phyloP scores from a whole-genome alignment of 2,797 vertebrate species.

The Gallinago stenura region DNA sequence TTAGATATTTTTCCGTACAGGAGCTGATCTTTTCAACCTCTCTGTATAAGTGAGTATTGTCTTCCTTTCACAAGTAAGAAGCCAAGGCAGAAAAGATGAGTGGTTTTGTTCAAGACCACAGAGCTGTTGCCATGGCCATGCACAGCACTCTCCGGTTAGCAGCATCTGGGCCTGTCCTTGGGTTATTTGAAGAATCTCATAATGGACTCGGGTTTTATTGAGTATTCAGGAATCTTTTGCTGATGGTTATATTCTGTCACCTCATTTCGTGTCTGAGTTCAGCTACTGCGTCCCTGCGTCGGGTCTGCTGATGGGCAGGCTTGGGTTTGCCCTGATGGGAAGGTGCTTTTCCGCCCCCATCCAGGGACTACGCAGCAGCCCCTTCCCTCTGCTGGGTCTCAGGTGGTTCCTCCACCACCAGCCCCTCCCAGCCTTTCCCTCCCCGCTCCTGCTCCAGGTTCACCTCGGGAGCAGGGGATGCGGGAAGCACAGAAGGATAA shows the following conservation, averaged over 20 bases:
- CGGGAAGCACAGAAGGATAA: conserved; percentile 42
- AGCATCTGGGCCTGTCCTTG: not conserved
- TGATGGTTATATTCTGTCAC: not conserved
- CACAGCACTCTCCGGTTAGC: not conserved
- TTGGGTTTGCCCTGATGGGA: not conserved
- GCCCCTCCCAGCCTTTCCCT: not conserved
- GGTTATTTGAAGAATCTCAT: not conserved
- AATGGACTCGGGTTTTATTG: not conserved
- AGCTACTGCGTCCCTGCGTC: not conserved
- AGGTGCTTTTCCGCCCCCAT: not conserved
- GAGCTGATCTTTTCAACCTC: not conserved
- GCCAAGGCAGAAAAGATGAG: not conserved
- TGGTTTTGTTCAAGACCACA: not conserved
- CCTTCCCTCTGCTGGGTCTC: not conserved
- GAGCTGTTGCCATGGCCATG: not conserved
- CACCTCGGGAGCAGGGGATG: not conserved
- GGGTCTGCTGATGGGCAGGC: not conserved
- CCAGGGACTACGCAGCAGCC: not conserved
- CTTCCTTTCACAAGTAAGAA: not conserved
- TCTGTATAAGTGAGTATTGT: not conserved
- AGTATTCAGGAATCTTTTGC: not conserved
- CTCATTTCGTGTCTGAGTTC: not conserved
- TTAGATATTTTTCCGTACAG: not conserved
- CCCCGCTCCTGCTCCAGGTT: not conserved
- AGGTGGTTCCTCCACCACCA: not conserved